phyloP scores from a whole-genome alignment of 2,797 vertebrate genomes.

The Pteropus rufus region DNA sequence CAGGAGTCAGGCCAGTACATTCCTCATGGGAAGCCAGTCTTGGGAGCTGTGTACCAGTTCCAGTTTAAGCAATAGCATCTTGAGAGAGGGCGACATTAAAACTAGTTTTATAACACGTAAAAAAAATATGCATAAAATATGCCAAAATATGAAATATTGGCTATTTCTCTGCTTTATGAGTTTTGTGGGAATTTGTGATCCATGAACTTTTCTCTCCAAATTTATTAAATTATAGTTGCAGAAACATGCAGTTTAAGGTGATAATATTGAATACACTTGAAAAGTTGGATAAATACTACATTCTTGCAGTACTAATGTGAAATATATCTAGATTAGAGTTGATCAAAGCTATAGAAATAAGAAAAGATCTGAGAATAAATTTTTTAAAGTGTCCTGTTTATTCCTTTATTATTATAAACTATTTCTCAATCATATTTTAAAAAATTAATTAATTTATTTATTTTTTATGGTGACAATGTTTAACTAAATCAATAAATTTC shows the following conservation, averaged over 20 bases:
- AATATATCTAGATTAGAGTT: background rate
- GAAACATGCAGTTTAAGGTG: background rate
- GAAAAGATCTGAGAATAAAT: background rate
- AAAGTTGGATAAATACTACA: background rate
- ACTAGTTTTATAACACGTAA: background rate
- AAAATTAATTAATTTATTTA: too few species aligned
- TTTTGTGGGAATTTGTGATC: background rate
- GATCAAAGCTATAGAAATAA: background rate
- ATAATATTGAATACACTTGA: background rate
- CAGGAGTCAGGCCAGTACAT: accelerated
- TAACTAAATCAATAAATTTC: too few species aligned
- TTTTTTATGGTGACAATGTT: too few species aligned
- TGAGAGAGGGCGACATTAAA: background rate
- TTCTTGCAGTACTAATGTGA: background rate
- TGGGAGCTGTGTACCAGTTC: background rate
- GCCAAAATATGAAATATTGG: background rate
- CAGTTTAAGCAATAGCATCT: background rate
- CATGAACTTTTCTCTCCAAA: background rate
- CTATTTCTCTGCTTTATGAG: background rate
- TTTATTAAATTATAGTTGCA: background rate
- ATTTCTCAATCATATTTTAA: background rate
- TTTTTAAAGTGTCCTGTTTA: background rate
- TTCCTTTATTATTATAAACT: background rate
- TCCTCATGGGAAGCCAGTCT: background rate
- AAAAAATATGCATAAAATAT: background rate